A percentile compares a stretch with the other conserved stretches of the same genome.
Evolutionary conservation across 1,140 invertebrate genomes (phyloP).

Genomic region (Caenorhabditis elegans): DNA sequence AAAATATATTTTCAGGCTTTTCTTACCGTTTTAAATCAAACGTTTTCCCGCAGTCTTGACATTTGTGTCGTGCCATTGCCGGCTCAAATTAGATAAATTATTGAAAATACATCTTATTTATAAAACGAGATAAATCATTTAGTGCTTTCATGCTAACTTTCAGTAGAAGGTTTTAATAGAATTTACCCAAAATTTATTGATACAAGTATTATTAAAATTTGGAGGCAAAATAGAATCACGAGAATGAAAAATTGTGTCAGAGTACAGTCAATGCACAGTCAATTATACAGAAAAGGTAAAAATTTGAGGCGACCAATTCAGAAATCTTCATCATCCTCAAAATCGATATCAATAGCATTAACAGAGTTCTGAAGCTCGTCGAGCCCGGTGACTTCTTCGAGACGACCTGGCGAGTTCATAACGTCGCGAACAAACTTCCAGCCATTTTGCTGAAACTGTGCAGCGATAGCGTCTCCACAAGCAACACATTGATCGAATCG

Average conservation of each 20-base stretch:
- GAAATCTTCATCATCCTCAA: conserved; percentile 33
- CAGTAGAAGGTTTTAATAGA: no score
- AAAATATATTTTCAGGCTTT: not conserved
- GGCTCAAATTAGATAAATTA: not conserved
- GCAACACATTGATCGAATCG: conserved; percentile 49
- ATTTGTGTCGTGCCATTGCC: not conserved
- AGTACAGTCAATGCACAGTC: not conserved
- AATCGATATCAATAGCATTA: conserved; percentile 42
- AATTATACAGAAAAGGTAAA: not conserved
- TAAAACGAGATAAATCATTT: no score
- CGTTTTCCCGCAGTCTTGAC: not conserved
- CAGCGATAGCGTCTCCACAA: conserved; percentile 38
- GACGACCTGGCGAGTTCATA: conserved; percentile 39
- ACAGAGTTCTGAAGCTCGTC: conserved; percentile 43
- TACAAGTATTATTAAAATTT: no score
- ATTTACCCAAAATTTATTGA: no score
- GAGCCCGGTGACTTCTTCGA: conserved; percentile 48
- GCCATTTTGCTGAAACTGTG: conserved; percentile 31
- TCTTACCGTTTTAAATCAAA: not conserved
- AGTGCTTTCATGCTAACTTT: no score
- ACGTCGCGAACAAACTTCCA: conserved; percentile 47
- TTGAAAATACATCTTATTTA: no score
- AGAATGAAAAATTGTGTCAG: no score
- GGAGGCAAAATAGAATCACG: no score
- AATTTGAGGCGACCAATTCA: not conserved